Evolutionary conservation across 1,140 invertebrate genomes (phyloP).

Genomic region (Laupala kohalensis): DNA sequence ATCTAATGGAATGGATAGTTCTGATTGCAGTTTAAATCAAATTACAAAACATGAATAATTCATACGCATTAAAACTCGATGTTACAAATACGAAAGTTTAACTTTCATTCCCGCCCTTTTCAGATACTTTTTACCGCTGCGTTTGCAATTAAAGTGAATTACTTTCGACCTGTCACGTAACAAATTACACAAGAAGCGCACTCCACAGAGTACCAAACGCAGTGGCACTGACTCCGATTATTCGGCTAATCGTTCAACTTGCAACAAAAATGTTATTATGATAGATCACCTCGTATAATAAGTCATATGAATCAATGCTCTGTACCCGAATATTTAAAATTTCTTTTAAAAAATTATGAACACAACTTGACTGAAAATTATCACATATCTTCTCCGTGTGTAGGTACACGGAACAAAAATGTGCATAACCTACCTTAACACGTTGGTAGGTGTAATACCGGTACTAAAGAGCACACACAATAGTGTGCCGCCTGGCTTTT

Average conservation of each 20-base stretch:
- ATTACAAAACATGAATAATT: neutral
- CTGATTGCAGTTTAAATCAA: neutral
- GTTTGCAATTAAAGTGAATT: neutral
- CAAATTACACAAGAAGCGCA: neutral
- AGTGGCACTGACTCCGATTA: too few species aligned
- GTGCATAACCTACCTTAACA: too few species aligned
- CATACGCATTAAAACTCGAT: neutral
- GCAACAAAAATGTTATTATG: neutral
- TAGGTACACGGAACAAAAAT: too few species aligned
- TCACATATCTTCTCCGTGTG: too few species aligned
- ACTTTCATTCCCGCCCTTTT: neutral
- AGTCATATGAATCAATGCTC: too few species aligned
- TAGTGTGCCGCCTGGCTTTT: too few species aligned
- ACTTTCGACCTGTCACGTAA: neutral
- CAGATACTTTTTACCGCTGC: neutral
- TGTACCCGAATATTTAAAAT: too few species aligned
- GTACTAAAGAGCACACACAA: too few species aligned
- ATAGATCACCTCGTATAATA: neutral
- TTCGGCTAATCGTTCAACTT: neutral
- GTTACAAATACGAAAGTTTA: neutral
- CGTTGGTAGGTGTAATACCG: too few species aligned
- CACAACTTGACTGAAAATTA: too few species aligned
- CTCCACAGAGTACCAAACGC: neutral
- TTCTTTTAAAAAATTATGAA: too few species aligned
- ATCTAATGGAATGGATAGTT: neutral